phyloP scores from a whole-genome alignment of 2,113 vertebrate species.

The Prietella phreatophila region DNA sequence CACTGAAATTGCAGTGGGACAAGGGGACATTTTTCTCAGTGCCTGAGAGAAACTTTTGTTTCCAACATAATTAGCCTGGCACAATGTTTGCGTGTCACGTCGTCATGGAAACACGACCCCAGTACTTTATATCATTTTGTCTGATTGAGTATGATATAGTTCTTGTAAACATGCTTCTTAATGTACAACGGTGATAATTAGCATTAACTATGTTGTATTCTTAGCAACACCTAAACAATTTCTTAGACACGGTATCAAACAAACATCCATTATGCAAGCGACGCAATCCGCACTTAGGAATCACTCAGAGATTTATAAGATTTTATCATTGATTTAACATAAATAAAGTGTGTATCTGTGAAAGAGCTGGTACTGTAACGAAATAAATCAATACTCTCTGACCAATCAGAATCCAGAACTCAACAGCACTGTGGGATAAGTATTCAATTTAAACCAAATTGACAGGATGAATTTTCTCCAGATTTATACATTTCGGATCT shows the following conservation, averaged over 20 bases:
- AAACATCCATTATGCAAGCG: neutral
- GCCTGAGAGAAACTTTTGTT: neutral
- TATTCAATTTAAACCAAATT: neutral
- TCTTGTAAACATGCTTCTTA: neutral
- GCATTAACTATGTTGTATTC: neutral
- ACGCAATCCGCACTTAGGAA: neutral
- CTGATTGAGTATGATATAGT: constrained; percentile 34
- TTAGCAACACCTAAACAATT: neutral
- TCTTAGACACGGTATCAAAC: too few species aligned
- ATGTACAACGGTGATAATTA: neutral
- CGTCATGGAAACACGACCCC: constrained; percentile 29
- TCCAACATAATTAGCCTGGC: constrained; percentile 22
- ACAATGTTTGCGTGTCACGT: neutral
- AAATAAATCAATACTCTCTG: neutral
- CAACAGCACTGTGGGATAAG: neutral
- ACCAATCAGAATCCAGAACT: neutral
- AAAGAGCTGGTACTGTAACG: neutral
- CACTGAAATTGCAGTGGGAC: constrained; percentile 17
- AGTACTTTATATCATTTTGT: constrained; percentile 60
- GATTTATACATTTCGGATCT: neutral
- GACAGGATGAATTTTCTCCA: neutral
- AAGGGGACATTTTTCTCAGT: constrained; percentile 30
- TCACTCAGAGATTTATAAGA: neutral
- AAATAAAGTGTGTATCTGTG: neutral
- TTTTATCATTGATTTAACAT: neutral